phyloP scores from a whole-genome alignment of 2,113 vertebrate genomes.

The Shinisaurus crocodilurus region DNA sequence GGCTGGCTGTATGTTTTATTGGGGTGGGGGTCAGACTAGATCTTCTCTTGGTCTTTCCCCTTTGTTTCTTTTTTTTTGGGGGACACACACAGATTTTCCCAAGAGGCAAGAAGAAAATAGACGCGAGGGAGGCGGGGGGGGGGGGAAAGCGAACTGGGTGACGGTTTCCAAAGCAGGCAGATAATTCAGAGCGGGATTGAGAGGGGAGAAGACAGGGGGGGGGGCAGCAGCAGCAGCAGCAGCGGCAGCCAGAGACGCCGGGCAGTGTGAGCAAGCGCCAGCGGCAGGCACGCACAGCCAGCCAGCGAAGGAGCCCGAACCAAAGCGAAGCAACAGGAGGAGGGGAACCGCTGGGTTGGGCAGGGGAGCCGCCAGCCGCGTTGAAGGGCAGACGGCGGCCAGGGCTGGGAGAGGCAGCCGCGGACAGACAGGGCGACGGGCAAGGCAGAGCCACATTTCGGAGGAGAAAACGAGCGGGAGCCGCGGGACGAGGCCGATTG shows the following conservation, averaged over 20 bases:
- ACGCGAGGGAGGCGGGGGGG: background rate
- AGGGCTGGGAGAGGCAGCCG: background rate
- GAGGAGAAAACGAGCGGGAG: constrained; percentile 11
- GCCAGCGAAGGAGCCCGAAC: background rate
- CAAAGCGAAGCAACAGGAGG: background rate
- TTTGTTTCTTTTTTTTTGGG: too few relatives aligned
- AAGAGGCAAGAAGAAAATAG: background rate
- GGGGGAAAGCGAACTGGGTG: background rate
- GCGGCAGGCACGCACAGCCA: background rate
- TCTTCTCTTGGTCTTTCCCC: background rate
- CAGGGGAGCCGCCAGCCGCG: background rate
- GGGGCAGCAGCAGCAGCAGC: background rate
- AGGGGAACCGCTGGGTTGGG: background rate
- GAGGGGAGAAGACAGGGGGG: accelerated
- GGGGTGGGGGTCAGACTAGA: background rate
- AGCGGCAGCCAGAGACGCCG: background rate
- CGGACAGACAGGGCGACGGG: background rate
- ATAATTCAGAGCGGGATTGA: background rate
- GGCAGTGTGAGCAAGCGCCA: background rate
- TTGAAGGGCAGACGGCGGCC: background rate
- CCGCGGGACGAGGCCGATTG: background rate
- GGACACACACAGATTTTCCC: too few relatives aligned
- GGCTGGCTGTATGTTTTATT: too few relatives aligned
- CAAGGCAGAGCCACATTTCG: background rate
- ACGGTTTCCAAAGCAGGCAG: background rate